Evolutionary conservation across 2,113 vertebrate species (phyloP).

Genomic region (Scopus umbretta): DNA sequence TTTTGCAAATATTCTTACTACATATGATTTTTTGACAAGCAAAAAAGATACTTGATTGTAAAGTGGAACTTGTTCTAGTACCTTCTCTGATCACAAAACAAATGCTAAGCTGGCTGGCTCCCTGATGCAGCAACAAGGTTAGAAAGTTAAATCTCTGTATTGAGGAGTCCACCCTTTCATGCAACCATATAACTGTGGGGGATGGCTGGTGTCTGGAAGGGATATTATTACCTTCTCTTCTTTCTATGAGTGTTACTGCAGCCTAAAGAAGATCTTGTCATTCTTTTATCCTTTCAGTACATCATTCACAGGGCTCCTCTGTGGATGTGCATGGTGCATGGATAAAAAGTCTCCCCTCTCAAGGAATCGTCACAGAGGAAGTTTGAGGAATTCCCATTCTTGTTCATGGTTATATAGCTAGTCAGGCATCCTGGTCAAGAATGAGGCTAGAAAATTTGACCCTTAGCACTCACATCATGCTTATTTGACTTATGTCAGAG

Average conservation of each 20-base stretch:
- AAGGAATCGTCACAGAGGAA: neutral
- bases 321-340: neutral
- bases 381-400: neutral
- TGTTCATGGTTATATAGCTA: neutral
- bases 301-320: neutral
- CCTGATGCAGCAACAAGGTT: neutral
- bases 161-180: neutral
- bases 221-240: neutral
- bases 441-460: neutral
- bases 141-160: neutral
- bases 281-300: neutral
- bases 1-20: conserved; percentile 36
- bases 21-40: neutral
- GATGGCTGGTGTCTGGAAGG: neutral
- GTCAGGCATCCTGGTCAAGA: neutral
- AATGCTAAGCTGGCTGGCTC: neutral
- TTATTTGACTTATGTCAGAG: neutral
- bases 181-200: neutral
- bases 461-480: neutral
- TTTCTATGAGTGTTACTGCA: neutral
- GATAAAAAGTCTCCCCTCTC: neutral
- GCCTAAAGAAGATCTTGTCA: neutral
- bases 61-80: neutral
- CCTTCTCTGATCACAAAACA: neutral
- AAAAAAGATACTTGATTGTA: neutral